A percentile compares a stretch with the other conserved stretches of the same genome.
phyloP scores from a whole-genome alignment of 2,113 vertebrate species.

The Paramormyrops kingsleyae region DNA sequence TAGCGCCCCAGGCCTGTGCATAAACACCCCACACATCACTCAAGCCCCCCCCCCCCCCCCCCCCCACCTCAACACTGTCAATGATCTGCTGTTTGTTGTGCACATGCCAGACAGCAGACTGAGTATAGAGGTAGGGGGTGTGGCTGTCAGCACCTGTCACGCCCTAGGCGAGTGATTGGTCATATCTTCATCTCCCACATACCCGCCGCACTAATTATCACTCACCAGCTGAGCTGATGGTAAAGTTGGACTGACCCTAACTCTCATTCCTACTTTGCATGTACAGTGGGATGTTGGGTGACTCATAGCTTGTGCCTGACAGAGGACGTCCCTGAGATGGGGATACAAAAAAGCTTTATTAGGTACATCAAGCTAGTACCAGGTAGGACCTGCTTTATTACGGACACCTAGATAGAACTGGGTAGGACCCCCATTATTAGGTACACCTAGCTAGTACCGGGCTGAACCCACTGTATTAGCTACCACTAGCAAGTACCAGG shows the following conservation, averaged over 20 bases:
- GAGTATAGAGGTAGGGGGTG: neutral
- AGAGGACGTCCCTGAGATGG: neutral
- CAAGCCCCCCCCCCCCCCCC: neutral
- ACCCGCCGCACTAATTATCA: neutral
- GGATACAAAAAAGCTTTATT: neutral
- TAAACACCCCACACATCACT: neutral
- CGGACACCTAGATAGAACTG: neutral
- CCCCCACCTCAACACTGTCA: neutral
- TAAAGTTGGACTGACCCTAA: neutral
- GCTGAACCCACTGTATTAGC: neutral
- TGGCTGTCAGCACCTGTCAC: neutral
- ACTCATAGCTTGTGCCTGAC: neutral
- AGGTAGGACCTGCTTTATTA: neutral
- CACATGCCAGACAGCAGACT: neutral
- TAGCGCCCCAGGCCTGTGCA: neutral
- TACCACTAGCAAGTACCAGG: neutral
- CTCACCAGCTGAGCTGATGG: neutral
- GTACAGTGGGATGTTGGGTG: neutral
- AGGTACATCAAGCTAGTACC: neutral
- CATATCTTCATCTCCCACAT: neutral
- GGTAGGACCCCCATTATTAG: neutral
- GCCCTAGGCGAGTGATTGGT: neutral
- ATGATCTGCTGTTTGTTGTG: neutral
- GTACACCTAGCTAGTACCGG: neutral
- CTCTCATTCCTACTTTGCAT: neutral